phyloP scores from a whole-genome alignment of 2,888 invertebrate species.

The Scotopteryx bipunctaria region DNA sequence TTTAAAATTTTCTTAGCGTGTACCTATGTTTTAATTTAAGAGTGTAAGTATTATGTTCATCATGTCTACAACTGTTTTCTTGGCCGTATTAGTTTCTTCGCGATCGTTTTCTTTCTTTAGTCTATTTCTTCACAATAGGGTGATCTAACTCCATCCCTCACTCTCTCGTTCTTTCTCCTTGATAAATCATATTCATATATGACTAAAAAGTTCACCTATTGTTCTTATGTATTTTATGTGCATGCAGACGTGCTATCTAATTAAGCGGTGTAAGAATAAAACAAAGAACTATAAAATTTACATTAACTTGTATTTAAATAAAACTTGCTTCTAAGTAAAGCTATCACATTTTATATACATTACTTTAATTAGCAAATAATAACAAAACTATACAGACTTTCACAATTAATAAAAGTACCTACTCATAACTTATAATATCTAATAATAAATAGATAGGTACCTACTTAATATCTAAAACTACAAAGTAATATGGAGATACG shows the following conservation, averaged over 20 bases:
- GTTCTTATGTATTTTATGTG: constrained; percentile 32
- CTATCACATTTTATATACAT: constrained; percentile 79
- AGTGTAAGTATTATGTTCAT: too few relatives aligned
- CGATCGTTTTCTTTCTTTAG: too few relatives aligned
- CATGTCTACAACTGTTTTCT: too few relatives aligned
- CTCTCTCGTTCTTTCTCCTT: too few relatives aligned
- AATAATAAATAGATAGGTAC: constrained; percentile 66
- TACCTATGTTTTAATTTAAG: too few relatives aligned
- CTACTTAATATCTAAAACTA: constrained; percentile 50
- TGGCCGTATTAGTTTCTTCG: too few relatives aligned
- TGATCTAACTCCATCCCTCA: too few relatives aligned
- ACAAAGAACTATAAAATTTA: constrained; percentile 67
- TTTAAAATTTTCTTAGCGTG: too few relatives aligned
- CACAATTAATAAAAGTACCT: constrained; percentile 61
- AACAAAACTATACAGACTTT: constrained; percentile 75
- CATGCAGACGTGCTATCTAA: constrained; percentile 60
- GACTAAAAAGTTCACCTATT: too few relatives aligned
- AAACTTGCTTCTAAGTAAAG: constrained; percentile 79
- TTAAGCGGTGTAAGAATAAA: constrained; percentile 71
- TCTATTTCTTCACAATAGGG: too few relatives aligned
- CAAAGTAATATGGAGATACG: constrained; percentile 52
- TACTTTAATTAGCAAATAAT: constrained; percentile 72
- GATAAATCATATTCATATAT: too few relatives aligned
- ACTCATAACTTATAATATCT: constrained; percentile 60
- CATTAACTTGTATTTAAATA: constrained; percentile 77